Evolutionary conservation across 23 tunicate genomes (phyloP), one percentile per base, ranked within the genome.

Genomic region (Styela clava): DNA sequence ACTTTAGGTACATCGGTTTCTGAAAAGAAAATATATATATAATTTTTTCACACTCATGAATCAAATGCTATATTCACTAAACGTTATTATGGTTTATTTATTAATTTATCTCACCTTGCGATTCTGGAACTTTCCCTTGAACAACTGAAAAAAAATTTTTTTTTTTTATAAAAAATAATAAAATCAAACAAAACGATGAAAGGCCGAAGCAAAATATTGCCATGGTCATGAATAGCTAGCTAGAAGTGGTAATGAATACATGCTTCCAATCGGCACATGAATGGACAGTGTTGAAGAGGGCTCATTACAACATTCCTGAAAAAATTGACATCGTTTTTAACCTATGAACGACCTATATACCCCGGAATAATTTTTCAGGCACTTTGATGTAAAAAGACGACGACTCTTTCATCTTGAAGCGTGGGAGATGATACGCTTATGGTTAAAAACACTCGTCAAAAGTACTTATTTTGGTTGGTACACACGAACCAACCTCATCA

Each of bases 121-220:
- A 24, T 67, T 27, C 31, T 0, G 31, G 31, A 18, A 1, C 31
- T 27, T 67, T 67, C 16, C 71, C 71, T 67, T 67, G 71, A 18
- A 67, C 24, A 0, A 67, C 71, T 67, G 24, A 67, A 67, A 67
- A 67, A 18, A 67, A n/a, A n/a, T n/a, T n/a, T n/a, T n/a, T n/a
- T n/a, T n/a, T n/a, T n/a, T n/a, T n/a, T n/a, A n/a, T n/a, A 1
- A 67, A 67, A 1, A 67, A 67, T 67, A 67, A 18, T 0, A 25
- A 67, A 25, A 25, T 9, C 18, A 5, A 25, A 67, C 16, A 67
- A 25, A 1, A 1, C 31, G 64, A 21, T 61, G 22, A 23, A 56
- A 20, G n/a, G 22, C 22, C 22, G 64, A 61, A 21, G 64, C 64
- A 61, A 61, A 61, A 21, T 21, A 21, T 61, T n/a, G n/a, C n/a